Evolutionary conservation across 2,797 vertebrate genomes (phyloP), one percentile per base, ranked within the genome.

Genomic region (Synaphobranchus kaupii): DNA sequence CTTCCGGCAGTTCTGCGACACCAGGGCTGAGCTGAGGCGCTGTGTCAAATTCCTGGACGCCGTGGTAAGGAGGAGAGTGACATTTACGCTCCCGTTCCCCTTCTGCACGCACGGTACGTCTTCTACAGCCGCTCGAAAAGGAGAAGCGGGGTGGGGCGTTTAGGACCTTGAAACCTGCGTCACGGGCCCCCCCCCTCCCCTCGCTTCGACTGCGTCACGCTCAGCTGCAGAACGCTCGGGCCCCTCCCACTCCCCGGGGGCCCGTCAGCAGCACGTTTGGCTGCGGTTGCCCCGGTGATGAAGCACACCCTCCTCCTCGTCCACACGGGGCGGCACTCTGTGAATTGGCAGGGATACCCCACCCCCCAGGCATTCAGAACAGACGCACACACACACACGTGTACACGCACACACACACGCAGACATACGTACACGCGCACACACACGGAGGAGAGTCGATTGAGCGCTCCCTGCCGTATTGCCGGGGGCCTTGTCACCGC

Each of bases 1-100:
- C 1, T 99, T 99, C 91, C 95, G 97, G 50, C 97, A 97, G 92
- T 99, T 99, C 94, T 99, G 98, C 0, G 96, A 99, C 66, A 98
- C 97, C 0, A 95, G 97, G 73, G 94, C 96, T 0, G 98, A 99
- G 93, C 96, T 98, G 91, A 95, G 92, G 0, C 97, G 96, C 89
- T 99, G 98, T 2, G 94, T 97, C 89, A 96, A 94, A 91, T 99
- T 99, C 92, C 95, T 99, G 94, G 98, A 99, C 17, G 96, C 97
- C 0, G 98, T 99, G 97, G 98, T 99, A 94, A 98, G 98, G 78
- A 47, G 5, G 34, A 4, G 54, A 68, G 7, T 80, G 12, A 25
- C 31, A 54, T 78, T 44, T 56, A n/a, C n/a, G 25, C n/a, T 68
- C n/a, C 28, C 10, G 22, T 28, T 68, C 63, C n/a, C 25, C 4